phyloP scores from a whole-genome alignment of 2,888 invertebrate genomes.

The Lobophora halterata region DNA sequence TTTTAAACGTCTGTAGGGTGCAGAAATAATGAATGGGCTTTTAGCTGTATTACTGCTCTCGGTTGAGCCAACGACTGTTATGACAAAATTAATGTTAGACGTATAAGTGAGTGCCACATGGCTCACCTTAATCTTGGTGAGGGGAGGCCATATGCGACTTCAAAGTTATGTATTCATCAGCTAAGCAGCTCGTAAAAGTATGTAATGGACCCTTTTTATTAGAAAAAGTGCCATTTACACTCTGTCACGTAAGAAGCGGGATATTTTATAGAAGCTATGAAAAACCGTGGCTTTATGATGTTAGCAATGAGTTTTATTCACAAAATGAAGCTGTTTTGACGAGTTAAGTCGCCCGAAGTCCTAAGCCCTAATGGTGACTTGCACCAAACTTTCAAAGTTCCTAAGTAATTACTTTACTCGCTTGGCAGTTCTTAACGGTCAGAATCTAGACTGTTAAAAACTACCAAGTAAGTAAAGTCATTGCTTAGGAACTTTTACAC shows the following conservation, averaged over 20 bases:
- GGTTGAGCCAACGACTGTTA: slow-evolving; percentile 58
- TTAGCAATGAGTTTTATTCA: too few species aligned
- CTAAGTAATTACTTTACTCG: too few species aligned
- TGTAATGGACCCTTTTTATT: slow-evolving; percentile 19
- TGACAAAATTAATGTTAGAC: slow-evolving; percentile 61
- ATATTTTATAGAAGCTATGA: slow-evolving; percentile 1
- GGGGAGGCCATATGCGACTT: slow-evolving; percentile 30
- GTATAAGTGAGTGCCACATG: slow-evolving; percentile 58
- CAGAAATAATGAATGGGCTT: slow-evolving; percentile 62
- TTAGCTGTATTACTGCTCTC: slow-evolving; percentile 62
- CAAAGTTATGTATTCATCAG: slow-evolving; percentile 29
- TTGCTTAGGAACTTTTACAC: too few species aligned
- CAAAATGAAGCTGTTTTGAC: too few species aligned
- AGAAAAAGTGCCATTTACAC: slow-evolving; percentile 16
- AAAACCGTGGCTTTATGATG: neutral
- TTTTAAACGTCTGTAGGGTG: slow-evolving; percentile 40
- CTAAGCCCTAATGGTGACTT: too few species aligned
- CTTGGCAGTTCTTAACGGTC: too few species aligned
- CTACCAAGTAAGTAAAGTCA: too few species aligned
- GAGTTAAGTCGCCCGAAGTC: too few species aligned
- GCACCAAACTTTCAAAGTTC: too few species aligned
- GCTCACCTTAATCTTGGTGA: slow-evolving; percentile 50
- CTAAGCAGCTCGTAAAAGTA: slow-evolving; percentile 31
- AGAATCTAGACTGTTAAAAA: too few species aligned
- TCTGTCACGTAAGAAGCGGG: slow-evolving; percentile 3